Conservation (phyloP, 35 echinoderm and acorn worm species). For the Anneissia japonica region DNA sequence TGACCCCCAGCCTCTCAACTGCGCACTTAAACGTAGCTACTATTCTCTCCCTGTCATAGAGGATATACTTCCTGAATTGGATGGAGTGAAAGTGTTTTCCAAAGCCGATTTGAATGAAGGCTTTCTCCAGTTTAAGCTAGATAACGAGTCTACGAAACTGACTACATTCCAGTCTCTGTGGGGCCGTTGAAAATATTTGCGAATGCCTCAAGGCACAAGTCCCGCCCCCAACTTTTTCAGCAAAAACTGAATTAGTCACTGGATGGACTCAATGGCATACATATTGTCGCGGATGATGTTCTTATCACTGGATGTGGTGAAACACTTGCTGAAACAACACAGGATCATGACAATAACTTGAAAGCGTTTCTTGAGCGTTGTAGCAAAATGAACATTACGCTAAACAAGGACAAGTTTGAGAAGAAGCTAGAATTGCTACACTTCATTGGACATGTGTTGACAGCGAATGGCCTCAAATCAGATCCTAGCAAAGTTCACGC, state of each 20-base stretch:
- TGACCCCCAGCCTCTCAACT: slow-evolving; percentile 35
- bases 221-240: slow-evolving; percentile 36
- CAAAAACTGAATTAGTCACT: slow-evolving; percentile 15
- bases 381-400: not conserved
- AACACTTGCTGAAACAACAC: not conserved
- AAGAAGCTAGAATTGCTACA: not conserved
- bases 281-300: not conserved
- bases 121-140: slow-evolving; percentile 41
- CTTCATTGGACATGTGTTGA: slow-evolving; percentile 3
- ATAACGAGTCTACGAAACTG: slow-evolving; percentile 26
- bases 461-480: not conserved
- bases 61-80: slow-evolving; percentile 26
- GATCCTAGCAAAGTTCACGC: not conserved
- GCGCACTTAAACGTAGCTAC: slow-evolving; percentile 4
- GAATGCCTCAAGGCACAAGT: slow-evolving; percentile 25
- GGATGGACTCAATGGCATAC: not conserved
- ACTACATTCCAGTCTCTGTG: slow-evolving; percentile 21
- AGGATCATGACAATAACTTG: not conserved
- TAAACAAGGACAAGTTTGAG: not conserved
- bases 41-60: not conserved
- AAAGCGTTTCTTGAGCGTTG: not conserved
- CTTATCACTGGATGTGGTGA: not conserved
- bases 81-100: slow-evolving; percentile 34
- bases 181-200: not conserved
- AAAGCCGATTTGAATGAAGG: slow-evolving; percentile 29